Conservation (phyloP, 2,888 invertebrate species). For the Tolmerus cingulatus region DNA sequence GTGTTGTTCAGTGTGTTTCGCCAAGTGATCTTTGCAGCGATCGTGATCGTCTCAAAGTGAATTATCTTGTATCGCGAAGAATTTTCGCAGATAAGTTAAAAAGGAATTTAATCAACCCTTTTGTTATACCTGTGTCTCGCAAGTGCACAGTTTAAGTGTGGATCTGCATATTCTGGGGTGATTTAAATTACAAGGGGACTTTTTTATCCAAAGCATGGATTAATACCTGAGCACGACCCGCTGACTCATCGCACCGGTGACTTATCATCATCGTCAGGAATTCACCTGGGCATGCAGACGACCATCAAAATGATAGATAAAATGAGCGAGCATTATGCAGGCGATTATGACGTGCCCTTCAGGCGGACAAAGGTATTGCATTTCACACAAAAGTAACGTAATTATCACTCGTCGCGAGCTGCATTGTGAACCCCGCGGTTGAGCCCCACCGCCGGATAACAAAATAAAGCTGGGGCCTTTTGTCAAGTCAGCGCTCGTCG, state of each 20-base stretch:
- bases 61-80: constrained; percentile 29
- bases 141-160: not conserved
- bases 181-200: not conserved
- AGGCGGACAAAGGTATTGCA: constrained; percentile 41
- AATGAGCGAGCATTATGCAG: constrained; percentile 54
- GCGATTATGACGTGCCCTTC: constrained; percentile 59
- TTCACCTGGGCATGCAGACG: constrained; percentile 26
- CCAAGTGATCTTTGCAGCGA: constrained; percentile 6
- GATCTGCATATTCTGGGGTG: not conserved
- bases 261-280: constrained; percentile 23
- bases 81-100: not conserved
- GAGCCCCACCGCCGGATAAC: not conserved
- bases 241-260: constrained; percentile 42
- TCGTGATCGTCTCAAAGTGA: constrained; percentile 21
- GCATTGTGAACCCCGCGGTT: not conserved
- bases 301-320: constrained; percentile 58
- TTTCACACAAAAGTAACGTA: constrained; percentile 27
- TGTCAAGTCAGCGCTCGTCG: not conserved
- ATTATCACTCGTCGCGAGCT: constrained; percentile 7
- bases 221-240: not conserved
- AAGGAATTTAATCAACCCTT: not conserved
- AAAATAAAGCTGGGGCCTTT: constrained; percentile 11
- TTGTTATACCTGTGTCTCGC: not conserved
- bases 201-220: not conserved
- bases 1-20: constrained; percentile 9